These are phyloP conservation scores for Benthosema pterotum DNA, from an alignment of 2,797 vertebrate species.

Conservation along the genomic window DNA sequence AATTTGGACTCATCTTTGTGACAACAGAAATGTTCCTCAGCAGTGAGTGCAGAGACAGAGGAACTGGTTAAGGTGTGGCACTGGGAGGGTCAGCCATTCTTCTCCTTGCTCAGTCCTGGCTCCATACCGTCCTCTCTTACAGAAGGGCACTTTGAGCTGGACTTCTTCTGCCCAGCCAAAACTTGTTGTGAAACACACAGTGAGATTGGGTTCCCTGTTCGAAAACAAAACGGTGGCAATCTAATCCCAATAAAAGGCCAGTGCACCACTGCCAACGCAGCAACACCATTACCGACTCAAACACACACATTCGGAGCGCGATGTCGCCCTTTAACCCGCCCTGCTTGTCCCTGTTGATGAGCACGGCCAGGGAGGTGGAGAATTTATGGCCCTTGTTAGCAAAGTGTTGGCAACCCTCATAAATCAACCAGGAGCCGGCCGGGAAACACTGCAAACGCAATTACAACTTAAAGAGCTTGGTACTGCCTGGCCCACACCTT, in stretches of 20 bases:
- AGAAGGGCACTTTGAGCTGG: no score
- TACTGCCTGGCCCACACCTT: slow-evolving; percentile 19
- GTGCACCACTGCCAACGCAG: not conserved
- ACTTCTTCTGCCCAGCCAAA: no score
- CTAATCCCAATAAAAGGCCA: no score
- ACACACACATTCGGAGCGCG: not conserved
- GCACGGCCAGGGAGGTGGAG: slow-evolving; percentile 51
- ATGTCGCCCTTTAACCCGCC: slow-evolving; percentile 16
- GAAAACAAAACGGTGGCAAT: not conserved
- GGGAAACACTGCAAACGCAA: slow-evolving; percentile 63
- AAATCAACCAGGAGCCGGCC: slow-evolving; percentile 64
- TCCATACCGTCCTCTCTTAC: no score
- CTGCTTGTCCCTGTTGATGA: slow-evolving; percentile 44
- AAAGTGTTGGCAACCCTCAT: slow-evolving; percentile 64
- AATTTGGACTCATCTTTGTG: no score
- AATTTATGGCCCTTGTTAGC: slow-evolving; percentile 75
- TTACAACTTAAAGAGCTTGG: slow-evolving; percentile 59
- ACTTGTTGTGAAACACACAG: not conserved
- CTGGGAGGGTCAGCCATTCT: no score
- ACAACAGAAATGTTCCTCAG: no score
- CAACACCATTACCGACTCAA: slow-evolving; percentile 1
- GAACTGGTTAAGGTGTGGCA: no score
- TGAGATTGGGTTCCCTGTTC: not conserved
- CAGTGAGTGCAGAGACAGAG: no score
- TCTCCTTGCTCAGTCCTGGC: no score